These are phyloP conservation scores for Hydrophis major DNA, from an alignment of 2,797 vertebrate genomes.

Conservation along the genomic window DNA sequence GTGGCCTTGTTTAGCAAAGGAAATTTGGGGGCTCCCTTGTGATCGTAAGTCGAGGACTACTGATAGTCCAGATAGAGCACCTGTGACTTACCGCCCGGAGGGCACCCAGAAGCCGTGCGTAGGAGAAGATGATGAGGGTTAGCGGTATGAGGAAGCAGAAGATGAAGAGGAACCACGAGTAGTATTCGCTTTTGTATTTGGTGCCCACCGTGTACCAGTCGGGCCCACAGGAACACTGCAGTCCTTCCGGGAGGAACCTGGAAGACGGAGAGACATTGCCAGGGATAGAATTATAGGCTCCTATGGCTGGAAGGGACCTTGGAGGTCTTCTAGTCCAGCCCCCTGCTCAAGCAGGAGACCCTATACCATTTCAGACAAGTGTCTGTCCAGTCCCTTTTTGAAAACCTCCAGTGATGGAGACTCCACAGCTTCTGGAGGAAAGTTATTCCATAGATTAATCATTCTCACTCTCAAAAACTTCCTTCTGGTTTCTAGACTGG, in stretches of 20 bases:
- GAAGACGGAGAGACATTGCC: background rate
- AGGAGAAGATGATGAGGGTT: conserved; percentile 76
- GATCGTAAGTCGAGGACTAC: background rate
- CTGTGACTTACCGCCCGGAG: conserved; percentile 72
- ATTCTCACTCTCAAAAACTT: too few species aligned
- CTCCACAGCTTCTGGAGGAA: too few species aligned
- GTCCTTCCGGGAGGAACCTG: conserved; percentile 79
- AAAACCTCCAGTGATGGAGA: too few species aligned
- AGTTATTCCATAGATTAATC: too few species aligned
- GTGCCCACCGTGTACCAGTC: conserved; percentile 83
- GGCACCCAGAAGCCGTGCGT: conserved; percentile 72
- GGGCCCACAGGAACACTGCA: conserved; percentile 82
- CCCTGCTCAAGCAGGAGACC: too few species aligned
- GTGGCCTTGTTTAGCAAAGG: rapidly evolving
- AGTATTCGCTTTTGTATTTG: conserved; percentile 75
- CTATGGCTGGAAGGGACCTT: background rate
- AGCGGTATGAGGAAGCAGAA: conserved; percentile 78
- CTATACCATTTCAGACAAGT: too few species aligned
- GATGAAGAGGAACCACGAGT: conserved; percentile 79
- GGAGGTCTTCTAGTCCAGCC: too few species aligned
- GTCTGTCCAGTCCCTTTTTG: too few species aligned
- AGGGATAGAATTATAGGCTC: background rate
- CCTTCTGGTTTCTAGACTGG: too few species aligned
- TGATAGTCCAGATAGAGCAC: background rate
- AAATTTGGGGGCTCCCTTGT: background rate